These are phyloP conservation scores for Caranx ignobilis DNA, from an alignment of 2,113 vertebrate species.

Conservation along the genomic window DNA sequence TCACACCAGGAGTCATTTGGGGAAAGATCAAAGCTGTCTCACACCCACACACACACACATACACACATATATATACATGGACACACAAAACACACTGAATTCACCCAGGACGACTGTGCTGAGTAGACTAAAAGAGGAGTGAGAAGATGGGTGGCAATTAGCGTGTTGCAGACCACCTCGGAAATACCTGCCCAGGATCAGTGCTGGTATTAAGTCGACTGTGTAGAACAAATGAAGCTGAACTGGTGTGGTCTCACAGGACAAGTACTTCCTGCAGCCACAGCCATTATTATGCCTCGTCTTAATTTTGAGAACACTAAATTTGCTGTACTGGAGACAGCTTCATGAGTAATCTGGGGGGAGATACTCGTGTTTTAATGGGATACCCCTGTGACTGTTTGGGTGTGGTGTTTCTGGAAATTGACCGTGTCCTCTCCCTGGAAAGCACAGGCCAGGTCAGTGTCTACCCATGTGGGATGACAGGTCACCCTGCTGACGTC, in stretches of 20 bases:
- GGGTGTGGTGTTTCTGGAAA: slow-evolving; percentile 5
- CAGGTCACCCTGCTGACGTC: slow-evolving; percentile 75
- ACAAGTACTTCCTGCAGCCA: neutral
- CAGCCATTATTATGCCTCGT: neutral
- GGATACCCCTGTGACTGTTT: neutral
- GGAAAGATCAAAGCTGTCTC: slow-evolving; percentile 67
- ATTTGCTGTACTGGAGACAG: neutral
- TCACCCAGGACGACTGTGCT: slow-evolving; percentile 42
- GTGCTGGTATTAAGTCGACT: slow-evolving; percentile 32
- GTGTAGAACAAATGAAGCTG: slow-evolving; percentile 18
- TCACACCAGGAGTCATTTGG: slow-evolving; percentile 26
- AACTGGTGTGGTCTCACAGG: neutral
- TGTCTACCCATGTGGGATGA: slow-evolving; percentile 36
- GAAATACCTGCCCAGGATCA: slow-evolving; percentile 59
- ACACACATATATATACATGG: slow-evolving; percentile 1
- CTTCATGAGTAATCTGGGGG: slow-evolving; percentile 16
- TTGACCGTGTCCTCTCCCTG: slow-evolving; percentile 30
- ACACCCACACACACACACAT: neutral
- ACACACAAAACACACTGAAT: slow-evolving; percentile 16
- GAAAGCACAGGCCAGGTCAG: slow-evolving; percentile 33
- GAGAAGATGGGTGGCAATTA: slow-evolving; percentile 45
- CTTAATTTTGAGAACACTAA: neutral
- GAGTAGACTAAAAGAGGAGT: slow-evolving; percentile 42
- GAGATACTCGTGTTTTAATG: slow-evolving; percentile 29
- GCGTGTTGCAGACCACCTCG: slow-evolving; percentile 30